Evolutionary conservation across 2,888 invertebrate genomes (phyloP), one percentile per base, ranked within the genome.

Genomic region (Eupeodes latifasciatus): DNA sequence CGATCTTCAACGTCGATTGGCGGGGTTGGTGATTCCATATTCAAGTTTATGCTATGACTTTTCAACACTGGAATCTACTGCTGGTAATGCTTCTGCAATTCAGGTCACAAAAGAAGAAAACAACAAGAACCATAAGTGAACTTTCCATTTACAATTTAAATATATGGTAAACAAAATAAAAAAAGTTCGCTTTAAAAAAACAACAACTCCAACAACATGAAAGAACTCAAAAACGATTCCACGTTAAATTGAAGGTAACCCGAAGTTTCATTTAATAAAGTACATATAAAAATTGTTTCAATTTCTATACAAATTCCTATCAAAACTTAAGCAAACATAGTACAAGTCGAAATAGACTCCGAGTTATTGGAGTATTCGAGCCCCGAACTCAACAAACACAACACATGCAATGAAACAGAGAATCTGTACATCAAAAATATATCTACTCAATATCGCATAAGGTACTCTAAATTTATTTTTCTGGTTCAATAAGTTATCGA

Each of bases 1-100:
- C 93, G 94, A 93, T 95, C 94, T 92, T 95, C 94, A 92, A 89
- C 64, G 91, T 92, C 93, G 91, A 93, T 93, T 93, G 92, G 90
- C 91, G 93, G 92, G 91, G 92, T 93, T 91, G 93, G 92, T 91
- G 93, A 93, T 90, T 93, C 93, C 93, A 93, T 93, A 90, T 85
- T 90, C 83, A 59, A 62, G 71, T 75, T 34, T n/a, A 69, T 77
- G 80, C 85, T 72, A 53, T 85, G 51, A 55, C 59, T 85, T 85
- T 69, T 85, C 59, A 88, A 71, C 34, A 71, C 59, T 11, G 44
- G 27, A 36, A 81, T 71, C 69, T 53, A 51, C 49, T 19, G 61
- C 59, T 12, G 11, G 77, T 78, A 75, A 69, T 74, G 81, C 77
- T 78, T 75, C 74, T 74, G 85, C 74, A 81, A 81, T 72, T 83